These are phyloP conservation scores for Drosophila tristis DNA, from an alignment of 1,140 invertebrate genomes.

Conservation along the genomic window DNA sequence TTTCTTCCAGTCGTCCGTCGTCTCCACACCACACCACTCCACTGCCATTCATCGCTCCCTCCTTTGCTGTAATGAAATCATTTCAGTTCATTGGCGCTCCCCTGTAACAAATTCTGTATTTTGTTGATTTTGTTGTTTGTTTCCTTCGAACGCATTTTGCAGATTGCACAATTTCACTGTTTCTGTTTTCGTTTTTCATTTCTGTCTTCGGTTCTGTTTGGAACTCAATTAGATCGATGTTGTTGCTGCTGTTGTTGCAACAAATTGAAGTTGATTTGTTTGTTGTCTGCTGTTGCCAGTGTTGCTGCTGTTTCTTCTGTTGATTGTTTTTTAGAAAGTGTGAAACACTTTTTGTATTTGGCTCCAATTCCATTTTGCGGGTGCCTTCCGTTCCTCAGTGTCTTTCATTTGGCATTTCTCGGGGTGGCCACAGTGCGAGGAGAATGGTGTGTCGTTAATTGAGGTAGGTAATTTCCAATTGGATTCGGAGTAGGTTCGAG, in stretches of 20 bases:
- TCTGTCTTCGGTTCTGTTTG: slow-evolving; percentile 44
- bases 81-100: slow-evolving; percentile 74
- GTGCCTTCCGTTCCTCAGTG: slow-evolving; percentile 20
- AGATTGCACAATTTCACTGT: slow-evolving; percentile 72
- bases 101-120: slow-evolving; percentile 39
- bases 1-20: slow-evolving; percentile 51
- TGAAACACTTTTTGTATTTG: slow-evolving; percentile 56
- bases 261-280: slow-evolving; percentile 71
- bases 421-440: slow-evolving; percentile 16
- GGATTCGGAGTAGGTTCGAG: slow-evolving; percentile 36
- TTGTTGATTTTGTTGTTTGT: slow-evolving; percentile 31
- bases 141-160: slow-evolving; percentile 66
- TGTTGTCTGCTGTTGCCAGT: slow-evolving; percentile 50
- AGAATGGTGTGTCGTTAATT: slow-evolving; percentile 48
- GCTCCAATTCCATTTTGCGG: slow-evolving; percentile 14
- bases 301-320: slow-evolving; percentile 35
- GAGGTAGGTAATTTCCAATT: slow-evolving; percentile 69
- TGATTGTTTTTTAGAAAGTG: slow-evolving; percentile 78
- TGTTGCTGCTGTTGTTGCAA: slow-evolving; percentile 49
- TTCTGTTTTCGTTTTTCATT: slow-evolving; percentile 26
- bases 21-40: background rate
- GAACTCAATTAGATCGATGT: slow-evolving; percentile 39
- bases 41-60: background rate
- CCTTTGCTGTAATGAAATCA: slow-evolving; percentile 60
- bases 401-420: slow-evolving; percentile 19